Conservation (phyloP, 2,888 invertebrate genomes). For the Rhingia rostrata region DNA sequence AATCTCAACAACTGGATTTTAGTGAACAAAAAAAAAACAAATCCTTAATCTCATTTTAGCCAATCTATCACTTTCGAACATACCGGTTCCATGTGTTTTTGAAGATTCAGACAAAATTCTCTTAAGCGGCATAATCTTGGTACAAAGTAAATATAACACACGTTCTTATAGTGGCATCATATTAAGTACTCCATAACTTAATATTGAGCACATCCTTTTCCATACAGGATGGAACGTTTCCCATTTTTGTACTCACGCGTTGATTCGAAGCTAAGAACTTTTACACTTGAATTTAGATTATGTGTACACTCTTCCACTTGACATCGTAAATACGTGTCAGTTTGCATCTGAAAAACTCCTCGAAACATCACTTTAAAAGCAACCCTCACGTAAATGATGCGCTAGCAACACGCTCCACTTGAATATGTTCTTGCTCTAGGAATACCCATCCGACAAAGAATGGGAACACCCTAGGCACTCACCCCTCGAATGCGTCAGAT, state of each 20-base stretch:
- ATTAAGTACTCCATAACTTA: not conserved
- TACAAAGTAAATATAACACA: too few species aligned
- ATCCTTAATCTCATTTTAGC: too few species aligned
- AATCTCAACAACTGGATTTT: too few species aligned
- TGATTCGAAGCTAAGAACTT: not conserved
- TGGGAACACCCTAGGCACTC: not conserved
- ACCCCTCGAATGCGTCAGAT: not conserved
- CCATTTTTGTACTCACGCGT: slow-evolving; percentile 5
- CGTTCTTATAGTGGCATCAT: too few species aligned
- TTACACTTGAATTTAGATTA: slow-evolving; percentile 47
- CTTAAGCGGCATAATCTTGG: too few species aligned
- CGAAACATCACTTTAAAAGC: slow-evolving; percentile 5
- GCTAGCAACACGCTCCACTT: slow-evolving; percentile 28
- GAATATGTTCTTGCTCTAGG: not conserved
- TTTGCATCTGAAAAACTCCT: not conserved
- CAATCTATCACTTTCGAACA: too few species aligned
- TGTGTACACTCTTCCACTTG: slow-evolving; percentile 27
- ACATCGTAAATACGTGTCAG: slow-evolving; percentile 23
- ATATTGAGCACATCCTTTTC: not conserved
- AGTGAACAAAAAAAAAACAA: too few species aligned
- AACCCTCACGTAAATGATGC: slow-evolving; percentile 35
- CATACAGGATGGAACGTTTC: slow-evolving; percentile 1
- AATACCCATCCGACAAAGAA: not conserved
- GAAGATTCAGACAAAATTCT: too few species aligned
- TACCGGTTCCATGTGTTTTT: too few species aligned